Percentiles rank a stretch among this genome's conserved stretches.
These are phyloP conservation scores for Archocentrus centrarchus DNA, from an alignment of 2,113 vertebrate species.

Conservation along the genomic window DNA sequence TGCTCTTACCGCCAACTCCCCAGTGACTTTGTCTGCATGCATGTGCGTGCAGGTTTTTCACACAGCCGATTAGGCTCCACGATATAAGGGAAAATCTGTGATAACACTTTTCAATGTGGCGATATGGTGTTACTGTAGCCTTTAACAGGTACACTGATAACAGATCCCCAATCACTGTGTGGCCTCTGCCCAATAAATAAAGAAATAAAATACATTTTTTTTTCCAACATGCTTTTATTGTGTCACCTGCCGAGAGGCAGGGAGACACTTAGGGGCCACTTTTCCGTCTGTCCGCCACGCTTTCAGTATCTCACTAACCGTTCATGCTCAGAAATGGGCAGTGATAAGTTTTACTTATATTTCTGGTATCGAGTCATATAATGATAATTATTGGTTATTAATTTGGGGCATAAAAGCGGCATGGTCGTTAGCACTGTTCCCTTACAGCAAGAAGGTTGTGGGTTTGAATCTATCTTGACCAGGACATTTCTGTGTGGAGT, in stretches of 20 bases:
- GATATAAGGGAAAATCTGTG: not conserved
- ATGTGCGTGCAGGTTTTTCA: slow-evolving; percentile 23
- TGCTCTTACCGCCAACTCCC: slow-evolving; percentile 54
- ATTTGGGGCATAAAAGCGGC: no score
- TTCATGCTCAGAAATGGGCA: slow-evolving; percentile 7
- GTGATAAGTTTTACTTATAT: not conserved
- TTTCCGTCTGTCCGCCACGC: no score
- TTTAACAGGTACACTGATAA: not conserved
- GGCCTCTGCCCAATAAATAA: not conserved
- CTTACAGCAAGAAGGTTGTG: no score
- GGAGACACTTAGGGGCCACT: no score
- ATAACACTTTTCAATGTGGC: not conserved
- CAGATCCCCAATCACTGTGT: not conserved
- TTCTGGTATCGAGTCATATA: not conserved
- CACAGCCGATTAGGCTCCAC: not conserved
- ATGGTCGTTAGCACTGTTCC: no score
- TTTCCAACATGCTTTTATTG: no score
- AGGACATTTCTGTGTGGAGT: no score
- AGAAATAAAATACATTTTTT: no score
- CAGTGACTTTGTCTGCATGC: slow-evolving; percentile 33
- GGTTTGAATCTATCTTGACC: no score
- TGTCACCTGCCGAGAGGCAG: no score
- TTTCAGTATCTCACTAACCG: not conserved
- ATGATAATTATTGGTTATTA: not conserved
- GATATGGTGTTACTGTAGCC: not conserved